These are phyloP conservation scores for Ciconia boyciana DNA, from an alignment of 2,113 vertebrate genomes.

Conservation along the genomic window DNA sequence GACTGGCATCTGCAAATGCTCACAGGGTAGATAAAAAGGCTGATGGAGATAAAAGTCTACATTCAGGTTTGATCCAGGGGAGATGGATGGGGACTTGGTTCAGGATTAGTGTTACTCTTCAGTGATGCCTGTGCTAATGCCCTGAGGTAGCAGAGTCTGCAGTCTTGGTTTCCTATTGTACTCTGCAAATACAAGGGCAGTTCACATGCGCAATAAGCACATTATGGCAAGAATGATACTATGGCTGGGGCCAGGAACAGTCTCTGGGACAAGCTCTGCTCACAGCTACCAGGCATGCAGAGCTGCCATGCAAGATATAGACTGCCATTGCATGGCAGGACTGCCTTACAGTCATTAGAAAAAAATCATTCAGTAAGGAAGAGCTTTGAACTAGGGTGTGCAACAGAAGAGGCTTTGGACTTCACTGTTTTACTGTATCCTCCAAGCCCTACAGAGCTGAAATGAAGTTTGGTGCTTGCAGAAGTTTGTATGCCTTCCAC, in stretches of 20 bases:
- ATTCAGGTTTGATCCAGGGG: neutral
- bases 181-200: neutral
- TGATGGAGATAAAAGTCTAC: neutral
- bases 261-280: neutral
- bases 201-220: fast-evolving
- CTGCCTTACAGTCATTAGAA: neutral
- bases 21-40: neutral
- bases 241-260: neutral
- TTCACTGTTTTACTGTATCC: neutral
- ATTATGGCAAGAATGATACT: neutral
- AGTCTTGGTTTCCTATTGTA: neutral
- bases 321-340: neutral
- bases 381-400: neutral
- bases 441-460: neutral
- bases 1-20: neutral
- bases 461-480: neutral
- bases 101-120: neutral
- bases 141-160: neutral
- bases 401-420: neutral
- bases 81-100: neutral
- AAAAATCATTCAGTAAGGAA: neutral
- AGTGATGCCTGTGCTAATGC: neutral
- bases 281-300: neutral
- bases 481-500: neutral
- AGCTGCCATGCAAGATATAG: neutral